Conservation (phyloP, 2,888 invertebrate species). For the Chaetogeoica ovagalla region DNA sequence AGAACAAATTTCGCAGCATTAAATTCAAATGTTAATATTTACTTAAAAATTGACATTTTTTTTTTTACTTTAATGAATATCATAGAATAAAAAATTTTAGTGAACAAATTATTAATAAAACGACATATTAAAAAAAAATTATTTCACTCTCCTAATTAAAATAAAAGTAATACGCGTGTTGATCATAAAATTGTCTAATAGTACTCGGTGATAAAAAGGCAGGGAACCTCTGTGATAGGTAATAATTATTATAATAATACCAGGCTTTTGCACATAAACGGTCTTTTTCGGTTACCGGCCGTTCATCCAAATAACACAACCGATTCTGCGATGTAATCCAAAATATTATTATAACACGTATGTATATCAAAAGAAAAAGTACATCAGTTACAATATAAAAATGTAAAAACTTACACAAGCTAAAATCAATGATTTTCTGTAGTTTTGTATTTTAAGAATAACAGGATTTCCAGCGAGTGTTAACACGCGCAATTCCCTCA, state of each 20-base stretch:
- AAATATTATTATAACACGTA: constrained; percentile 27
- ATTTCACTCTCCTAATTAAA: too few species aligned
- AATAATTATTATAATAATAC: constrained; percentile 4
- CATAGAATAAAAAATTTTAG: too few species aligned
- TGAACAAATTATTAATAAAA: too few species aligned
- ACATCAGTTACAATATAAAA: background rate
- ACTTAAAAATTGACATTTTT: too few species aligned
- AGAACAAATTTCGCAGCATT: too few species aligned
- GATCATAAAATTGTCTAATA: too few species aligned
- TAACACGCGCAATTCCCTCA: constrained; percentile 76
- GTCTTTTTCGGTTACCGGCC: constrained; percentile 87
- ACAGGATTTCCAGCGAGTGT: constrained; percentile 76
- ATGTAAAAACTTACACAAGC: constrained; percentile 17
- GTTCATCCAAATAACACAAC: constrained; percentile 82
- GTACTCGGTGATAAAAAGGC: too few species aligned
- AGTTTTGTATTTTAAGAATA: background rate
- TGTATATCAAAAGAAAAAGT: constrained; percentile 4
- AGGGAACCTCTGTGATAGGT: too few species aligned
- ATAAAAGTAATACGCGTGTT: too few species aligned
- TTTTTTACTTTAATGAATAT: too few species aligned
- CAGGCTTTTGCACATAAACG: constrained; percentile 65
- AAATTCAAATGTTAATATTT: too few species aligned
- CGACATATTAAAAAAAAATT: too few species aligned
- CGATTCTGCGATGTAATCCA: constrained; percentile 64
- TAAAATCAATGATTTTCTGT: constrained; percentile 18